Evolutionary conservation across 2,888 invertebrate genomes (phyloP).

Genomic region (Polydrusus pterygomalis): DNA sequence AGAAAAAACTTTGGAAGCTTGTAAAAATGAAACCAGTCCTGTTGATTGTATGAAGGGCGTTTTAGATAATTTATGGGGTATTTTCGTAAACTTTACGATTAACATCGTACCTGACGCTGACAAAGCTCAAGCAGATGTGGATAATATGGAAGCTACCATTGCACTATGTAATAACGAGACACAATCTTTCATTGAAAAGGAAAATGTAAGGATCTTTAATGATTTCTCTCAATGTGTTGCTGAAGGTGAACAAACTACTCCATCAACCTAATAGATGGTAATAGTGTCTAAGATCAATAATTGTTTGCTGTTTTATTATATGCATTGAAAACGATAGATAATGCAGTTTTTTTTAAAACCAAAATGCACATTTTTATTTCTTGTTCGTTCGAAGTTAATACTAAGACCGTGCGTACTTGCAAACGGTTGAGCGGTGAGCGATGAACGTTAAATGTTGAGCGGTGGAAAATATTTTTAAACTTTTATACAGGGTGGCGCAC

Average conservation of each 20-base stretch:
- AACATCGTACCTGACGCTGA: neutral
- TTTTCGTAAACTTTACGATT: neutral
- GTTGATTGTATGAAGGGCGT: constrained; percentile 17
- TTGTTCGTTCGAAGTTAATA: no score
- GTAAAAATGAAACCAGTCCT: constrained; percentile 17
- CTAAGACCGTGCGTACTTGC: no score
- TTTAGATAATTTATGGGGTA: neutral
- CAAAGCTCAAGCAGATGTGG: constrained; percentile 24
- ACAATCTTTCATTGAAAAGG: neutral
- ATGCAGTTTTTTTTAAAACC: no score
- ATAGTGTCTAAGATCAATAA: no score
- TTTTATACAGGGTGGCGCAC: no score
- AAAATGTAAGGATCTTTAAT: neutral
- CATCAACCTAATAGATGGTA: neutral
- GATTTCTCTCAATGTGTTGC: constrained; percentile 14
- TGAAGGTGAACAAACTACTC: neutral
- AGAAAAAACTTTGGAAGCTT: constrained; percentile 9
- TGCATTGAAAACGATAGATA: no score
- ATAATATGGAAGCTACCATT: neutral
- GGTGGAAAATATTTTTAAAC: no score
- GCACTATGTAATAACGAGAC: neutral
- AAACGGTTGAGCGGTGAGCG: no score
- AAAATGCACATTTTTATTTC: no score
- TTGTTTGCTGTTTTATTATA: no score
- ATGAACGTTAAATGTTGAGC: no score